phyloP scores from a whole-genome alignment of 2,113 vertebrate genomes.

The Oryzias melastigma region DNA sequence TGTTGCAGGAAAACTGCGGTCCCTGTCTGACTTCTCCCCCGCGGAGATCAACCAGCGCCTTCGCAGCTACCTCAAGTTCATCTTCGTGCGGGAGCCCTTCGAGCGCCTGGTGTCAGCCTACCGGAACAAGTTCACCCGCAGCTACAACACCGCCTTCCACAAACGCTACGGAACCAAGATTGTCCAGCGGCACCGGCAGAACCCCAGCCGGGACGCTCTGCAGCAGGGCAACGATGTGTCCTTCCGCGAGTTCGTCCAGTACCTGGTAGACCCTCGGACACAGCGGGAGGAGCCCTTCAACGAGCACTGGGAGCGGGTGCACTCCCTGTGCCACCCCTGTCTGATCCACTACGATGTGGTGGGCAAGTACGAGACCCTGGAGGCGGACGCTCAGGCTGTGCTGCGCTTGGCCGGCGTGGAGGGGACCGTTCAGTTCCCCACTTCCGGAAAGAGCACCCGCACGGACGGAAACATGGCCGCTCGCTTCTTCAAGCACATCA shows the following conservation, averaged over 20 bases:
- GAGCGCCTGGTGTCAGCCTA: conserved; percentile 94
- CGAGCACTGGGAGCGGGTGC: conserved; percentile 94
- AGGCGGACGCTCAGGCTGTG: conserved; percentile 84
- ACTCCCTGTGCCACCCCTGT: conserved; percentile 93
- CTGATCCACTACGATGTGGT: conserved; percentile 90
- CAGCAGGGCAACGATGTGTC: conserved; percentile 84
- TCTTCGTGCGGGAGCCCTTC: conserved; percentile 93
- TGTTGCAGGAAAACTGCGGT: conserved; percentile 82
- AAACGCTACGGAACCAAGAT: conserved; percentile 91
- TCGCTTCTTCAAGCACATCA: conserved; percentile 87
- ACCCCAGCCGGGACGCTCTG: conserved; percentile 76
- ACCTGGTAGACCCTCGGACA: conserved; percentile 88
- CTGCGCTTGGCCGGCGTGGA: conserved; percentile 81
- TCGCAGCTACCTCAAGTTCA: conserved; percentile 91
- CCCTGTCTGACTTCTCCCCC: conserved; percentile 84
- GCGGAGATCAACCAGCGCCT: conserved; percentile 89
- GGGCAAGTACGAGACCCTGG: conserved; percentile 93
- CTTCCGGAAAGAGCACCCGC: conserved; percentile 76
- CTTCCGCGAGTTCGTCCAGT: conserved; percentile 91
- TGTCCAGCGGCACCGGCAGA: conserved; percentile 82
- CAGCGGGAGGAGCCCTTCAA: conserved; percentile 89
- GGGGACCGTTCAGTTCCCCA: conserved; percentile 76
- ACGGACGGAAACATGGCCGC: conserved; percentile 81
- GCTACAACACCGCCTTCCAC: conserved; percentile 92
- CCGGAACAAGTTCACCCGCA: conserved; percentile 91